A percentile compares a stretch with the other conserved stretches of the same genome.
phyloP scores from a whole-genome alignment of 2,888 invertebrate species.

The Amphiduros pacificus region DNA sequence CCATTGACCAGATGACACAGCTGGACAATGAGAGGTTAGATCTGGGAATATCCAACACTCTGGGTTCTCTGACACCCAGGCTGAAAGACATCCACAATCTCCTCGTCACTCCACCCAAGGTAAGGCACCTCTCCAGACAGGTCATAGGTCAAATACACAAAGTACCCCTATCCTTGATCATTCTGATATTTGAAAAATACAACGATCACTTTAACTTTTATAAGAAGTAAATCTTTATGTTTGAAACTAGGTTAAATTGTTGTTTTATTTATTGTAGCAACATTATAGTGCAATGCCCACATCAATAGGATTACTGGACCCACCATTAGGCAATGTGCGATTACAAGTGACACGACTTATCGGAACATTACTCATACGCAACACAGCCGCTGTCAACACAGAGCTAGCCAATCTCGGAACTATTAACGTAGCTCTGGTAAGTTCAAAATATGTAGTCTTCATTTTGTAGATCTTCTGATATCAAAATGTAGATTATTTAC shows the following conservation, averaged over 20 bases:
- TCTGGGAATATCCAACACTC: conserved; percentile 68
- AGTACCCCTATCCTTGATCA: no score
- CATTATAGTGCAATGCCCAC: conserved; percentile 67
- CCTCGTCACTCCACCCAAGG: conserved; percentile 72
- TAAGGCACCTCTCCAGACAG: no score
- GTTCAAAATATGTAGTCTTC: no score
- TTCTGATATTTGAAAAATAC: no score
- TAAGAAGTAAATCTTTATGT: not conserved
- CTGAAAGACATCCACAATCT: conserved; percentile 73
- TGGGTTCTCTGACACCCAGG: conserved; percentile 69
- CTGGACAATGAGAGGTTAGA: conserved; percentile 64
- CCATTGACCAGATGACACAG: conserved; percentile 53
- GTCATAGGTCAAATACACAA: no score
- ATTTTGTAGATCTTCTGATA: not conserved
- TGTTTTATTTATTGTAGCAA: conserved; percentile 50
- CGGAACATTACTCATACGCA: conserved; percentile 73
- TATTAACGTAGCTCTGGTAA: conserved; percentile 65
- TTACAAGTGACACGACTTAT: conserved; percentile 80
- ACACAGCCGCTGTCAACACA: conserved; percentile 72
- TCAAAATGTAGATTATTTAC: not conserved
- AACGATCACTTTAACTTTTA: not conserved
- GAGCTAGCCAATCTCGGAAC: conserved; percentile 67
- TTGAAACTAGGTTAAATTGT: not conserved
- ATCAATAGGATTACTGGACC: conserved; percentile 72
- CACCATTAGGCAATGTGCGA: conserved; percentile 78